Evolutionary conservation across 2,113 vertebrate genomes (phyloP).

Genomic region (Nannobrachium achirus): DNA sequence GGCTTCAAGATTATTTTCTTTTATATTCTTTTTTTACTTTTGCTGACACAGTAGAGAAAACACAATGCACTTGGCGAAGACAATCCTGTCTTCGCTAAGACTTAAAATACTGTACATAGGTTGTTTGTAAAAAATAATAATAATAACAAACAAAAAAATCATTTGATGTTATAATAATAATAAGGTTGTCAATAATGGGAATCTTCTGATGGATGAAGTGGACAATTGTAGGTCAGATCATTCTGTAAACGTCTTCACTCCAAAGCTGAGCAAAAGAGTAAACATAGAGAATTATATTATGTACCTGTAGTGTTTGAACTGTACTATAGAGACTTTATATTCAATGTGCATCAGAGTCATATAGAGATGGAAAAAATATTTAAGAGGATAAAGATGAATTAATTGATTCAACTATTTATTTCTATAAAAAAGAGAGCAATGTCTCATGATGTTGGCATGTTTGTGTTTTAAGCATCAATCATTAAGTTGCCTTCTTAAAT

Average conservation of each 20-base stretch:
- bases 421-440: slow-evolving; percentile 80
- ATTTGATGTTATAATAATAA: slow-evolving; percentile 65
- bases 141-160: slow-evolving; percentile 42
- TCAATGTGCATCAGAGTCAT: slow-evolving; percentile 82
- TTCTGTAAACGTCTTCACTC: slow-evolving; percentile 65
- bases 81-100: slow-evolving; percentile 76
- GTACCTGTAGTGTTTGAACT: slow-evolving; percentile 78
- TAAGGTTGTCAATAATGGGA: slow-evolving; percentile 55
- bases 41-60: slow-evolving; percentile 52
- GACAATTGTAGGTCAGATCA: slow-evolving; percentile 60
- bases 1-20: background rate
- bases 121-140: slow-evolving; percentile 63
- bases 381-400: slow-evolving; percentile 79
- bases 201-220: slow-evolving; percentile 14
- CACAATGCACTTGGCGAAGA: slow-evolving; percentile 71
- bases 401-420: slow-evolving; percentile 84
- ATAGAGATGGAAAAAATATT: slow-evolving; percentile 84
- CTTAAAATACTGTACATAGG: slow-evolving; percentile 66
- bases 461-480: slow-evolving; percentile 81
- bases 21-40: slow-evolving; percentile 14
- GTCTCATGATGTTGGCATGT: slow-evolving; percentile 85
- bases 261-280: slow-evolving; percentile 66
- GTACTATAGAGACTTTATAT: slow-evolving; percentile 84
- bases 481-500: slow-evolving; percentile 83
- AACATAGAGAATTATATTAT: slow-evolving; percentile 75